A percentile compares a stretch with the other conserved stretches of the same genome.
Conservation (phyloP, 2,888 invertebrate genomes). For the Eupithecia tripunctaria region DNA sequence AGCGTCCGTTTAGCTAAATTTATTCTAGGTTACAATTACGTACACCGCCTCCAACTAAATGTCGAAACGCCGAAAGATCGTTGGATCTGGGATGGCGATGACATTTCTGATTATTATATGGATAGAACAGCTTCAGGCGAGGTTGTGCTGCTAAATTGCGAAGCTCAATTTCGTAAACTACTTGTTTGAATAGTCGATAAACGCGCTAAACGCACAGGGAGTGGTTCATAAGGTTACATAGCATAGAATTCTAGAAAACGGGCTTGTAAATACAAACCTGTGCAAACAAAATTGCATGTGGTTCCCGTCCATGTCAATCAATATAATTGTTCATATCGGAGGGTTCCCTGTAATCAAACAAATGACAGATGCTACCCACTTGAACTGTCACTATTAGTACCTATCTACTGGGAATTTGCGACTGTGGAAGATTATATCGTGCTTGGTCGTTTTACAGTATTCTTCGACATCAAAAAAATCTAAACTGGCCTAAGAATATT, state of each 20-base stretch:
- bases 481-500: not conserved
- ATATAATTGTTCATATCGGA: not conserved
- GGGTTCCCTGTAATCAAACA: slow-evolving; percentile 5
- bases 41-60: slow-evolving; percentile 13
- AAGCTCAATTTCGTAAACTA: not conserved
- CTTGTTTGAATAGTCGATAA: slow-evolving; percentile 17
- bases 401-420: not conserved
- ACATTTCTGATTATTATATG: slow-evolving; percentile 24
- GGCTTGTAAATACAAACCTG: not conserved
- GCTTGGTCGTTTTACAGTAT: not conserved
- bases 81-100: slow-evolving; percentile 12
- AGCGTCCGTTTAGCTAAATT: slow-evolving; percentile 18
- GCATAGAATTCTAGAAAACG: slow-evolving; percentile 9
- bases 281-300: slow-evolving; percentile 8
- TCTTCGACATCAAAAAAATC: not conserved
- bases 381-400: not conserved
- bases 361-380: not conserved
- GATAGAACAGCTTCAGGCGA: slow-evolving; percentile 16
- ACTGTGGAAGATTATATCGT: not conserved
- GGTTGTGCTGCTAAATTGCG: not conserved
- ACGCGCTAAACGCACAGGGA: slow-evolving; percentile 19
- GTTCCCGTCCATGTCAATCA: not conserved
- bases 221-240: slow-evolving; percentile 20
- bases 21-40: slow-evolving; percentile 5
- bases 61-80: slow-evolving; percentile 20